phyloP scores from a whole-genome alignment of 2,113 vertebrate genomes.

The Hiodon alosoides region DNA sequence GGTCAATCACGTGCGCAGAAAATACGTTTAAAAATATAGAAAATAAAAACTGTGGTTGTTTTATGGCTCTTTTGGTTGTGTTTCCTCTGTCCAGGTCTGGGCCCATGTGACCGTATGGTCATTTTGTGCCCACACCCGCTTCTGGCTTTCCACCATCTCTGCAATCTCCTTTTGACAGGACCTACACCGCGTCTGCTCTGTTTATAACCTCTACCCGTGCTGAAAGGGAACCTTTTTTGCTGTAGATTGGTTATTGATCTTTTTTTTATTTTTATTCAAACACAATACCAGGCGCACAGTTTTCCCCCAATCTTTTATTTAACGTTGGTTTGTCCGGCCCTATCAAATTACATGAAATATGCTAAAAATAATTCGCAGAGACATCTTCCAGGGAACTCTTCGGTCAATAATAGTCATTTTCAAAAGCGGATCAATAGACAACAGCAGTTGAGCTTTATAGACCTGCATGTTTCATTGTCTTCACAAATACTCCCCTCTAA shows the following conservation, averaged over 20 bases:
- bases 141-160: constrained; percentile 12
- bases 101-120: constrained; percentile 5
- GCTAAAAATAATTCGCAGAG: constrained; percentile 48
- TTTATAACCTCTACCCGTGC: constrained; percentile 45
- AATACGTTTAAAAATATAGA: too few species aligned
- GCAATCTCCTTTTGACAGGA: constrained; percentile 5
- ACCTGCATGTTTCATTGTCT: constrained; percentile 47
- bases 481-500: constrained; percentile 48
- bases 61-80: too few species aligned
- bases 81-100: background rate
- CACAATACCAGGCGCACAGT: constrained; percentile 40
- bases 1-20: too few species aligned
- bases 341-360: constrained; percentile 60
- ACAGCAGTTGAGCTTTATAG: constrained; percentile 46
- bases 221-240: constrained; percentile 49
- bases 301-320: constrained; percentile 23
- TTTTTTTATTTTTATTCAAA: constrained; percentile 43
- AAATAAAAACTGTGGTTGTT: too few species aligned
- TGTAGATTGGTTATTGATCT: constrained; percentile 70
- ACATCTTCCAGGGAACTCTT: constrained; percentile 37
- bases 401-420: constrained; percentile 52
- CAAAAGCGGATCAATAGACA: constrained; percentile 23
- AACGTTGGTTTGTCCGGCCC: constrained; percentile 24
- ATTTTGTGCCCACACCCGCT: constrained; percentile 15
- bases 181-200: constrained; percentile 38